Percentiles rank a stretch among this genome's conserved stretches.
These are phyloP conservation scores for Polyommatus icarus DNA, from an alignment of 2,888 invertebrate species.

Conservation along the genomic window DNA sequence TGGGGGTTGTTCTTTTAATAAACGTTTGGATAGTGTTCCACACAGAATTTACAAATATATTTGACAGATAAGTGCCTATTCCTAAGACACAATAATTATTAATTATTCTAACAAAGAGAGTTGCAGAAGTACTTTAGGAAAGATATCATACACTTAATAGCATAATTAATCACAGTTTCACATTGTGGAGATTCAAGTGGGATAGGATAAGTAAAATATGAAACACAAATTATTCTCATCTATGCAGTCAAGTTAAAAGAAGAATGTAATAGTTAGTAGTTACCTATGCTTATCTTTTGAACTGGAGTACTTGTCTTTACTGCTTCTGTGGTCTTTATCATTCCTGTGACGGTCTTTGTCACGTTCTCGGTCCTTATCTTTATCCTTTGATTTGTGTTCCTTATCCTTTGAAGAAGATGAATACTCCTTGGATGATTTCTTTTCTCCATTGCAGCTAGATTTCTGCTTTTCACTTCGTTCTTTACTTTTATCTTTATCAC, in stretches of 20 bases:
- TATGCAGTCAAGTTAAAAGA: not conserved
- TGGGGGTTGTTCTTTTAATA: too few relatives aligned
- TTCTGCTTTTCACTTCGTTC: slow-evolving; percentile 50
- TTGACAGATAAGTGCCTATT: too few relatives aligned
- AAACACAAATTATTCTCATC: not conserved
- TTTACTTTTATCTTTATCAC: slow-evolving; percentile 65
- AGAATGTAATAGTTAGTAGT: not conserved
- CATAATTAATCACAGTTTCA: too few relatives aligned
- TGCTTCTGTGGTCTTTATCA: slow-evolving; percentile 66
- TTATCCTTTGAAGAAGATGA: slow-evolving; percentile 68
- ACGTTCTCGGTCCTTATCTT: slow-evolving; percentile 47
- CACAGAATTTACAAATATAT: too few relatives aligned
- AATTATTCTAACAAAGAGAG: too few relatives aligned
- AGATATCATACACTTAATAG: too few relatives aligned
- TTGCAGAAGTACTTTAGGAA: too few relatives aligned
- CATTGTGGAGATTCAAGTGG: not conserved
- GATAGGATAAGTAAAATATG: not conserved
- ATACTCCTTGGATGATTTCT: slow-evolving; percentile 59
- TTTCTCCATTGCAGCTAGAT: slow-evolving; percentile 49
- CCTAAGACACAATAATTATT: too few relatives aligned
- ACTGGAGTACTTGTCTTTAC: slow-evolving; percentile 70
- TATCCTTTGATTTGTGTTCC: slow-evolving; percentile 68
- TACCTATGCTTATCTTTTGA: slow-evolving; percentile 82
- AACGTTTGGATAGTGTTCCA: too few relatives aligned
- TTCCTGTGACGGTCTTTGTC: slow-evolving; percentile 56